These are phyloP conservation scores for Tor tambroides DNA, from an alignment of 2,113 vertebrate species.

Conservation along the genomic window DNA sequence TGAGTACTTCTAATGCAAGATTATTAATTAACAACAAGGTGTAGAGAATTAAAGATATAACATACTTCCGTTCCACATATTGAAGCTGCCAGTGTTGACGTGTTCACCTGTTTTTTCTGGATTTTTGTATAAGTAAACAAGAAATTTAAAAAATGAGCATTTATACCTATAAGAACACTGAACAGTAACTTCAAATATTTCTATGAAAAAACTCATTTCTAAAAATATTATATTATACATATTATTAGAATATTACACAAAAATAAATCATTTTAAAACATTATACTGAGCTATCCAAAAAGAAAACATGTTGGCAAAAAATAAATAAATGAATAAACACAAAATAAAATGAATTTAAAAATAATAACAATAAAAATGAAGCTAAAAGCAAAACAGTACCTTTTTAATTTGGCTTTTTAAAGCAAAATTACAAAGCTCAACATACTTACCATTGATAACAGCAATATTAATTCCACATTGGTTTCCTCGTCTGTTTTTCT, in stretches of 20 bases:
- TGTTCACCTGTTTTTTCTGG: constrained; percentile 84
- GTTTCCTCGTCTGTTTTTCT: constrained; percentile 80
- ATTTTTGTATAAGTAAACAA: neutral
- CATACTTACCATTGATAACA: constrained; percentile 82
- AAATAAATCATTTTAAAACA: neutral
- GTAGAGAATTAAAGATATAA: constrained; percentile 31
- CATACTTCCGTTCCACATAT: constrained; percentile 89
- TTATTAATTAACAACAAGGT: neutral
- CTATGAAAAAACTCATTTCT: no score
- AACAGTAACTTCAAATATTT: neutral
- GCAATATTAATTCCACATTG: constrained; percentile 86
- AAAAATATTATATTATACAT: neutral
- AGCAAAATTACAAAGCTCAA: neutral
- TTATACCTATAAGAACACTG: neutral
- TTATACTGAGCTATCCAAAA: neutral
- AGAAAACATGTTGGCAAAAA: neutral
- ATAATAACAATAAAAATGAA: neutral
- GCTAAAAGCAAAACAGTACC: neutral
- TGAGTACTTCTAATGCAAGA: neutral
- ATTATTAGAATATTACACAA: neutral
- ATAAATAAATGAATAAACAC: neutral
- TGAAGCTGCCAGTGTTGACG: constrained; percentile 75
- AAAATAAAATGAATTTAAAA: neutral
- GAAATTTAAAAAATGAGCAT: neutral
- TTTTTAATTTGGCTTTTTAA: neutral